phyloP scores from a whole-genome alignment of 2,797 vertebrate genomes.

The Sylvilagus floridanus region DNA sequence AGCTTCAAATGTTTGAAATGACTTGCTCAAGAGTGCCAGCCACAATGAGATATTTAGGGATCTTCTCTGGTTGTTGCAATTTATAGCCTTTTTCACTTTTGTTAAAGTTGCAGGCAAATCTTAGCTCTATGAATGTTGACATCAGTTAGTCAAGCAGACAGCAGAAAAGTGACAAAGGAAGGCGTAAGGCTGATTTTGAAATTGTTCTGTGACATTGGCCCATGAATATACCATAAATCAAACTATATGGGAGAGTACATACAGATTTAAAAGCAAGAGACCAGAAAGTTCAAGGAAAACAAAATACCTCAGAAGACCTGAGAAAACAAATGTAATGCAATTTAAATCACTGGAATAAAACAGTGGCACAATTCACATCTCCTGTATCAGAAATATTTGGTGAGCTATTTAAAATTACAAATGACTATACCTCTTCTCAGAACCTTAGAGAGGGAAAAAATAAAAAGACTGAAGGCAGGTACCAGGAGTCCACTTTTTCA shows the following conservation, averaged over 20 bases:
- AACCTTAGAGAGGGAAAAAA: background rate
- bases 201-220: slow-evolving; percentile 71
- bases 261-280: slow-evolving; percentile 76
- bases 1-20: slow-evolving; percentile 14
- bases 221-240: slow-evolving; percentile 79
- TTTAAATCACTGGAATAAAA: background rate
- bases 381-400: background rate
- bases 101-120: slow-evolving; percentile 69
- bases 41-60: background rate
- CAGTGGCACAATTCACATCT: background rate
- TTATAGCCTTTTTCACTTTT: slow-evolving; percentile 52
- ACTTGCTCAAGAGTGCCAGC: background rate
- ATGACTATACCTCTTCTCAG: background rate
- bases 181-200: slow-evolving; percentile 80
- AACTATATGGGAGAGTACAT: slow-evolving; percentile 60
- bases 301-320: slow-evolving; percentile 52
- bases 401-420: slow-evolving; percentile 11
- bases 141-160: slow-evolving; percentile 71
- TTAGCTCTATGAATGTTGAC: slow-evolving; percentile 59
- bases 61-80: background rate
- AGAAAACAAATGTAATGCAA: slow-evolving; percentile 48
- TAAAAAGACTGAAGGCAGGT: background rate
- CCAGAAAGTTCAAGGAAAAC: slow-evolving; percentile 55
- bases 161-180: slow-evolving; percentile 75
- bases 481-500: background rate